Evolutionary conservation across 2,113 vertebrate genomes (phyloP), one percentile per base, ranked within the genome.

Genomic region (Mus spicilegus): DNA sequence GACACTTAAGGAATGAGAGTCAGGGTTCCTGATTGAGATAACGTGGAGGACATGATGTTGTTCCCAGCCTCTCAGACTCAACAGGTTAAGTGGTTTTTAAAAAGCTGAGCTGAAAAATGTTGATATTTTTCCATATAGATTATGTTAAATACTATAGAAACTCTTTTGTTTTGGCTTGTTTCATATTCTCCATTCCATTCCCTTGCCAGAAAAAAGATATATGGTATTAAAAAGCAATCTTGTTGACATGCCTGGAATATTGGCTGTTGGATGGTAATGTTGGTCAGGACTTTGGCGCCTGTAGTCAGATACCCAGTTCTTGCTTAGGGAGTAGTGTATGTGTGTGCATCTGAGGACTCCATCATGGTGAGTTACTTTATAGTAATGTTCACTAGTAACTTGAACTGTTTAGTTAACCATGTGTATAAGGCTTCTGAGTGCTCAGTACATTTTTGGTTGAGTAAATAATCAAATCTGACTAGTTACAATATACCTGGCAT

Each of bases 71-170:
- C 39, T 58, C 54, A 72, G 65, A 67, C 69, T 82, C 91, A 56
- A 87, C 14, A 84, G 51, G 87, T 49, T 77, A 93, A 67, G 49
- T 67, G 69, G 80, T 39, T 73, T 73, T 91, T 95, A 69, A 91
- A 96, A 85, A 91, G n/a, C 51, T 90, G 49, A 93, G 77, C 49
- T 94, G 94, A 67, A 96, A 96, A 95, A 96, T 91, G 49, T 93
- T 70, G 67, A 69, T 2, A 36, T 36, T 7, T 16, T 65, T 88
- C 46, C 91, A 93, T 92, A 54, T 89, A 94, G 36, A 42, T 4
- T 84, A 63, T 91, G 26, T 95, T 87, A 97, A 91, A 88, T 95
- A 69, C 63, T 17, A 51, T 20, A n/a, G 51, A 70, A 89, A 36
- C 30, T 81, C 91, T 56, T 58, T 42, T 24, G 51, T 90, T 87